Conservation (phyloP, 2,113 vertebrate genomes). For the Vulpes vulpes region DNA sequence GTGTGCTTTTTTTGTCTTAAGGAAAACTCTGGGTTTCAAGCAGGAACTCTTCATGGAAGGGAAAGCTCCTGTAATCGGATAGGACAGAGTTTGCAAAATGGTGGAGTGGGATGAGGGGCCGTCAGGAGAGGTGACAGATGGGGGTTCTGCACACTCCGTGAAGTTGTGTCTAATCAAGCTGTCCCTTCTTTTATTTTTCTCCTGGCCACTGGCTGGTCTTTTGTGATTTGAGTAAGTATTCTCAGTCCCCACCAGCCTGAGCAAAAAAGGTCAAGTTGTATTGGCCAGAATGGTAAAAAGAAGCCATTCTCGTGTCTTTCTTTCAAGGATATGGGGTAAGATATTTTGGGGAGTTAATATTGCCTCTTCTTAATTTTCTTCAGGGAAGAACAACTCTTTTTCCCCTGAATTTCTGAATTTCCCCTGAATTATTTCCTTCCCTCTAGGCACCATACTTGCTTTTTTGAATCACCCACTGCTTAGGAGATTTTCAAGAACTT, state of each 20-base stretch:
- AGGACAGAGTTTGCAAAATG: background rate
- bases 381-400: background rate
- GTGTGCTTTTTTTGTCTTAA: background rate
- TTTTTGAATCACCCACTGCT: background rate
- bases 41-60: background rate
- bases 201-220: background rate
- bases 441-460: background rate
- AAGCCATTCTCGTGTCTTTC: background rate
- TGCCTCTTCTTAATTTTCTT: background rate
- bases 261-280: background rate
- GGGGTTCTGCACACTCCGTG: background rate
- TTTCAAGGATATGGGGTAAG: background rate
- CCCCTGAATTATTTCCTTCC: background rate
- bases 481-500: background rate
- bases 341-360: background rate
- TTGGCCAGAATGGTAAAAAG: background rate
- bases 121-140: background rate
- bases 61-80: background rate
- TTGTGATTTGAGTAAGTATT: background rate
- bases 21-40: background rate
- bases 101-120: background rate
- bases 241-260: background rate
- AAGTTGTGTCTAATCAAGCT: background rate
- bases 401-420: background rate
- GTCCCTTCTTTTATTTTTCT: background rate